These are phyloP conservation scores for Cataglyphis livida DNA, from an alignment of 2,888 invertebrate genomes.

Conservation along the genomic window DNA sequence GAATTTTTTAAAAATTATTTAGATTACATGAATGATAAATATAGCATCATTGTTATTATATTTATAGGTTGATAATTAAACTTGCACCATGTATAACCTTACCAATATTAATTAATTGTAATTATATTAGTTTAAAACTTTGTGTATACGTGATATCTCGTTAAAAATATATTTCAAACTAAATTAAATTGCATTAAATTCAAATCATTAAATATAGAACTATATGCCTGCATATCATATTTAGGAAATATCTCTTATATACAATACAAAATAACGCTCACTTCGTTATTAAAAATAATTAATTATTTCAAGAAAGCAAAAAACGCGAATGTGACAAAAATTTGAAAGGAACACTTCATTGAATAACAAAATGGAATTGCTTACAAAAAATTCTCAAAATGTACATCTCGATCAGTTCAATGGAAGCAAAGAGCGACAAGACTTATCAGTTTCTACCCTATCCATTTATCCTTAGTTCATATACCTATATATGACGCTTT, in stretches of 20 bases:
- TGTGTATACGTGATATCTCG: background rate
- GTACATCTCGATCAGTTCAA: background rate
- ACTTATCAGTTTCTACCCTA: slow-evolving; percentile 19
- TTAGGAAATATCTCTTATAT: background rate
- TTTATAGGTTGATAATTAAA: background rate
- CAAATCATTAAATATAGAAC: background rate
- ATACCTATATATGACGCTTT: slow-evolving; percentile 25
- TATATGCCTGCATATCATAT: background rate
- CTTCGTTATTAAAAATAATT: background rate
- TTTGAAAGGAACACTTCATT: background rate
- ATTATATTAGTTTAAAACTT: background rate
- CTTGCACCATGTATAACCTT: background rate
- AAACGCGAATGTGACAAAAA: background rate
- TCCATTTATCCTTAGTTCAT: slow-evolving; percentile 9
- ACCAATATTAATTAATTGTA: background rate
- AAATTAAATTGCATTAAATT: background rate
- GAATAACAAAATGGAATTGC: background rate
- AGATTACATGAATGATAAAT: background rate
- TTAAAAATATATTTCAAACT: background rate
- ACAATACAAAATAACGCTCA: background rate
- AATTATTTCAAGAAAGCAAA: background rate
- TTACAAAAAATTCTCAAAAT: slow-evolving; percentile 19
- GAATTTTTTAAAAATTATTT: background rate
- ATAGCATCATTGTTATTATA: no score
- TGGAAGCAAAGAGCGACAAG: slow-evolving; percentile 3